Evolutionary conservation across 2,888 invertebrate species (phyloP), one percentile per base, ranked within the genome.

Genomic region (Thymelicus lineola): DNA sequence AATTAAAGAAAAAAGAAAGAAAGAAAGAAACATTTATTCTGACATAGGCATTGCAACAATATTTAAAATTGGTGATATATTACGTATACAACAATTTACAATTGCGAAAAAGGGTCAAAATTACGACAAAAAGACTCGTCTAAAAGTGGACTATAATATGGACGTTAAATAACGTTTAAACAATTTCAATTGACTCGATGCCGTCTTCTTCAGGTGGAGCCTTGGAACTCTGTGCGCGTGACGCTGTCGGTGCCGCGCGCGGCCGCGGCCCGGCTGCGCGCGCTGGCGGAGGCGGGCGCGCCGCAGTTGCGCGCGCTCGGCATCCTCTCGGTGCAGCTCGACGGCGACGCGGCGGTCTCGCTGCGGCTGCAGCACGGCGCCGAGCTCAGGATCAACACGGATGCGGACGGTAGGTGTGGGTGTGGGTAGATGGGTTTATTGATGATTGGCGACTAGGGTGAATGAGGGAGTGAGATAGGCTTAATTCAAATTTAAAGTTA

Each of bases 211-310:
- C 80, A 94, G 94, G 94, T 98, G 94, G 99, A 99, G 96, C 99
- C 99, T 95, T 99, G 98, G 98, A 98, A 98, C 95, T 98, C 98
- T 82, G 99, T 99, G 82, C 97, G 98, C 93, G 98, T 99, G 90
- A 99, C 98, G 94, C 97, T 99, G 95, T 98, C 98, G 88, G 98
- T 99, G 95, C 98, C 99, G 84, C 96, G 97, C 88, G 98, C 98
- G 94, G 99, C 99, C 85, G 99, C 99, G 85, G 95, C 97, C 82
- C 96, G 98, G 79, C 95, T 99, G 84, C 96, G 98, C 81, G 97
- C 97, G 91, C 94, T 99, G 86, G 99, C 99, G 76, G 97, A 97
- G 84, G 97, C 98, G 89, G 98, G 98, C 77, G 97, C 98, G 82
- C 95, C 97, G 76, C 97, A 97, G 80, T 95, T 99, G 82, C 96